Evolutionary conservation across 2,888 invertebrate species (phyloP).

Genomic region (Cistogaster globosa): DNA sequence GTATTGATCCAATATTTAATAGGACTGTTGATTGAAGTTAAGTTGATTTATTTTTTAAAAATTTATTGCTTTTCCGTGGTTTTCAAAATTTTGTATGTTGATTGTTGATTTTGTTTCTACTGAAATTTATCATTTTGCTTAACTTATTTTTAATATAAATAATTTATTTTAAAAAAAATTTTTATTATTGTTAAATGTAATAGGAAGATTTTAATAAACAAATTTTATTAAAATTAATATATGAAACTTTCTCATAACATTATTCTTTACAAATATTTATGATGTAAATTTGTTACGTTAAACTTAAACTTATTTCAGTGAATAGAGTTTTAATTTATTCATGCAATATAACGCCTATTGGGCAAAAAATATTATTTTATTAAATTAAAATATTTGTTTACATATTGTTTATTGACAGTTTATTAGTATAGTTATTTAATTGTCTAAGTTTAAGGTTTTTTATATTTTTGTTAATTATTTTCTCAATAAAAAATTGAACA

Average conservation of each 20-base stretch:
- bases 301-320: too few relatives aligned
- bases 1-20: background rate
- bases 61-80: background rate
- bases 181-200: background rate
- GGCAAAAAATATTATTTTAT: too few relatives aligned
- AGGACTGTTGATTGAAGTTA: slow-evolving; percentile 26
- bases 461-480: too few relatives aligned
- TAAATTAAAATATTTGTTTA: too few relatives aligned
- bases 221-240: background rate
- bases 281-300: background rate
- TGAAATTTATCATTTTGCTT: slow-evolving; percentile 7
- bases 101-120: slow-evolving; percentile 30
- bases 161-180: background rate
- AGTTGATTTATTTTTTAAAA: background rate
- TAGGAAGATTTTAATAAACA: background rate
- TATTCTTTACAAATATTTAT: background rate
- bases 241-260: background rate
- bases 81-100: slow-evolving; percentile 37
- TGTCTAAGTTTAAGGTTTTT: too few relatives aligned
- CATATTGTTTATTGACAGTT: too few relatives aligned
- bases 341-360: too few relatives aligned
- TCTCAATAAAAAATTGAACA: too few relatives aligned
- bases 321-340: too few relatives aligned
- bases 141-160: background rate
- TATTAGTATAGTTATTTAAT: too few relatives aligned